Percentiles rank a stretch among this genome's conserved stretches.
phyloP scores from a whole-genome alignment of 2,113 vertebrate species.

The Salminus brasiliensis region DNA sequence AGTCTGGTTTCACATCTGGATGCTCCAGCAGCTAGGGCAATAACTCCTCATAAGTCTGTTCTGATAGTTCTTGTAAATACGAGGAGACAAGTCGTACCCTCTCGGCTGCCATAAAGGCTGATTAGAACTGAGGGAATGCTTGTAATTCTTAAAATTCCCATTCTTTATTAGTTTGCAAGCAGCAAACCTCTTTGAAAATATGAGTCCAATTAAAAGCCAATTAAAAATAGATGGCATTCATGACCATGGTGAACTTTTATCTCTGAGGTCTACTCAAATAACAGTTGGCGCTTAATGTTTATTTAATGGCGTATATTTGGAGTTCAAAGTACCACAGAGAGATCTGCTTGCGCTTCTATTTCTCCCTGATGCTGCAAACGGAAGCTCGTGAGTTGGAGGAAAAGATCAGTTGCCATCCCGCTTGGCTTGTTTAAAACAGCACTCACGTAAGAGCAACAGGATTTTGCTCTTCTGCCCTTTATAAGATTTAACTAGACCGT shows the following conservation, averaged over 20 bases:
- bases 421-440: background rate
- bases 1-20: background rate
- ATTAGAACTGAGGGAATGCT: conserved; percentile 32
- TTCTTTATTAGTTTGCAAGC: conserved; percentile 45
- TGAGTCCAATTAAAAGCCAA: conserved; percentile 56
- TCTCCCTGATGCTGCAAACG: conserved; percentile 11
- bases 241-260: conserved; percentile 50
- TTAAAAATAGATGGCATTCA: conserved; percentile 50
- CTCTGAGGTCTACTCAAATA: conserved; percentile 44
- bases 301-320: conserved; percentile 58
- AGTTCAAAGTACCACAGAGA: conserved; percentile 50
- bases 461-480: background rate
- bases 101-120: conserved; percentile 34
- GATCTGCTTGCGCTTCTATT: background rate
- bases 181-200: conserved; percentile 41
- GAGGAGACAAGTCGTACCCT: conserved; percentile 21
- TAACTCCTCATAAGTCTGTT: conserved; percentile 14
- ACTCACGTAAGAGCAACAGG: background rate
- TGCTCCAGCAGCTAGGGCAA: background rate
- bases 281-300: conserved; percentile 55
- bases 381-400: conserved; percentile 14
- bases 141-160: conserved; percentile 29
- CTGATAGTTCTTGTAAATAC: conserved; percentile 23
- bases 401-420: background rate
- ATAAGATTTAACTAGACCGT: background rate